Conservation (phyloP, 1,140 invertebrate species). For the Myzus persicae region DNA sequence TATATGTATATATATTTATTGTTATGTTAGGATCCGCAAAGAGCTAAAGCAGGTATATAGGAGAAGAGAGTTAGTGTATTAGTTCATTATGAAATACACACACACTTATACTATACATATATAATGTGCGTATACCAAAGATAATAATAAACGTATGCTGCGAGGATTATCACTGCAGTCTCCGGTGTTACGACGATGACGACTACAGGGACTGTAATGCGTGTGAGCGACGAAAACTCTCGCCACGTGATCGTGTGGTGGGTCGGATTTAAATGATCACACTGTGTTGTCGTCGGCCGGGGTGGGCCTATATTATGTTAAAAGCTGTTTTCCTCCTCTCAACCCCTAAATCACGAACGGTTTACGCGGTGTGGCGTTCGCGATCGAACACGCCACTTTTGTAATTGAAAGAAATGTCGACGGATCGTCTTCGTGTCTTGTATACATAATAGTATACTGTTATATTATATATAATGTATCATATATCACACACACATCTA, state of each 20-base stretch:
- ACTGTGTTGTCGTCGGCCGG: background rate
- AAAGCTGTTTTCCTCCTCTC: background rate
- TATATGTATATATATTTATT: too few species aligned
- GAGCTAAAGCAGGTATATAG: background rate
- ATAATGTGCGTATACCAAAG: background rate
- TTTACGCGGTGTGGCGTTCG: background rate
- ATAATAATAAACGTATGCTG: conserved; percentile 35
- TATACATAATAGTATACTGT: background rate
- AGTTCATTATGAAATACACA: background rate
- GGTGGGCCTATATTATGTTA: background rate
- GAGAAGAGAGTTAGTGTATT: background rate
- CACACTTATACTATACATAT: background rate
- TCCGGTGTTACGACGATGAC: background rate
- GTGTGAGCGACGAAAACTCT: background rate
- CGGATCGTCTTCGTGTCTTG: background rate
- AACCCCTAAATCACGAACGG: background rate
- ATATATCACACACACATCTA: background rate
- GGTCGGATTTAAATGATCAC: background rate
- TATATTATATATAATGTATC: background rate
- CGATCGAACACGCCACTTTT: background rate
- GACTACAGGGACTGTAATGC: too few species aligned
- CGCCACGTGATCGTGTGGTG: background rate
- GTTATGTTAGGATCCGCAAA: background rate
- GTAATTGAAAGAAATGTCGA: background rate
- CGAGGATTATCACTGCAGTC: background rate